Evolutionary conservation across 2,888 invertebrate genomes (phyloP), one percentile per base, ranked within the genome.

Genomic region (Meteorus colon): DNA sequence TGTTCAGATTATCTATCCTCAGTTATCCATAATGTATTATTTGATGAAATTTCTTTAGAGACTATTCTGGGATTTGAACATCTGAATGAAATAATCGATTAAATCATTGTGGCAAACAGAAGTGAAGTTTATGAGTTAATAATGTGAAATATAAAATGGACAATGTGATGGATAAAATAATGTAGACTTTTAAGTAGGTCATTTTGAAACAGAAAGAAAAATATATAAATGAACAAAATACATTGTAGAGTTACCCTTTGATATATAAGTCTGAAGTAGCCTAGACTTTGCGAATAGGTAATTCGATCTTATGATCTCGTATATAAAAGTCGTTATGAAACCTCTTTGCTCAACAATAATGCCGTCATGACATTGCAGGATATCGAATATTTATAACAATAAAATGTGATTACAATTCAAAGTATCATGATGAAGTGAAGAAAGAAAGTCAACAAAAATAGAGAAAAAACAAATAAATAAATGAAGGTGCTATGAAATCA

Each of bases 391-490:
- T 48, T n/a, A 48, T 48, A 48, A 48, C 48, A 48, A 48, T 16
- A 48, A 48, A 48, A 41, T n/a, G 5, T 5, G n/a, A 48, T 2
- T 16, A 48, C n/a, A 48, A 48, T 16, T 48, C n/a, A 48, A 16
- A 6, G 16, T 2, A 48, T 48, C 48, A n/a, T 48, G n/a, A n/a
- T n/a, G 48, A n/a, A n/a, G 14, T n/a, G 45, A 14, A 16, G 2
- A n/a, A n/a, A n/a, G 5, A 48, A 48, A 48, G 3, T 16, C 4
- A 48, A 48, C 16, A n/a, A 34, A 63, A 63, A 31, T 14, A 10
- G 5, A 63, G 10, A 8, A 19, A 51, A 31, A 59, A 55, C 16
- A 73, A 67, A 14, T 29, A 51, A 63, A 72, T 55, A 65, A 55
- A 34, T 12, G 24, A 55, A 55, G 24, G 12, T 19, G n/a, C 34